Base-by-base conservation (phyloP, 1,140 invertebrate genomes). In the Camponotus pennsylvanicus region DNA sequence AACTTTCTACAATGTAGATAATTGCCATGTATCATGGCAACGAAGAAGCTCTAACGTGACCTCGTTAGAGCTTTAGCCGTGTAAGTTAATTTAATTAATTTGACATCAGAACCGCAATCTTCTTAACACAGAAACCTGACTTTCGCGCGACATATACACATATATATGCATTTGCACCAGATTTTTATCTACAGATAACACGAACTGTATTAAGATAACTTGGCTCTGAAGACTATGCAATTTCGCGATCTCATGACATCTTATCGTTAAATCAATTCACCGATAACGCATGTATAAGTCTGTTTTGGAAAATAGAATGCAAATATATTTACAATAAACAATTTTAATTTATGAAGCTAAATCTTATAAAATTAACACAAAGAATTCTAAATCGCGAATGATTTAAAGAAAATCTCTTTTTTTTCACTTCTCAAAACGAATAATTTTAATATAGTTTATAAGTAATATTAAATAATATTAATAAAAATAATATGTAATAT, bases 61-160 rank as follows among this genome's bases (percentile, higher is more conserved):
- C 69, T 75, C 40, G 69, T 83, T 83, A 63, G 69, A 49, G 32
- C 34, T n/a, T 34, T 83, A 61, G 55, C 27, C 57, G 18, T 18
- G n/a, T 69, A n/a, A 75, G 69, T 83, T 83, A 83, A 83, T 83
- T 83, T 83, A 75, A 83, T 83, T 75, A 83, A 83, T 83, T 69
- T 37, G 79, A 73, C 67, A 73, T 67, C 67, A 73, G 27, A 83
- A 42, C 69, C 55, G 55, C 79, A 83, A 83, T 83, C 79, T 83
- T 83, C 79, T 83, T 75, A 82, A 18, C 79, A 63, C 37, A 73
- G 79, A 73, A 82, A 82, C 37, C 37, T 18, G 40, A 82, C 11
- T 82, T 82, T 18, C 67, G 67, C 3, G 40, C 37, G 13, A 52
- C 49, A 27, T 63, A 59, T 59, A 27, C 15, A 15, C 18, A 42